phyloP scores from a whole-genome alignment of 2,888 invertebrate species.

The Chymomyza fuscimana region DNA sequence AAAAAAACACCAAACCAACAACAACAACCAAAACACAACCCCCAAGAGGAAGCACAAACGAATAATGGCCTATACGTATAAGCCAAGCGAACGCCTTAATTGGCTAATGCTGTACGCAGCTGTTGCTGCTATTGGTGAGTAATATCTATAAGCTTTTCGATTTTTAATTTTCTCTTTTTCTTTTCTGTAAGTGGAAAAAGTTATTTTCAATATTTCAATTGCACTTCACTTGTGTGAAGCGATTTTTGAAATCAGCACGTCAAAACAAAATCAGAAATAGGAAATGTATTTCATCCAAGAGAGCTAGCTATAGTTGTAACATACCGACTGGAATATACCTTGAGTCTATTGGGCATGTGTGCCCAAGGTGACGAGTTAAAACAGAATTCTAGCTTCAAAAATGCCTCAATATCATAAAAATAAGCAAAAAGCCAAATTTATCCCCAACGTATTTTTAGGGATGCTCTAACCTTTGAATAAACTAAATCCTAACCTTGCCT shows the following conservation, averaged over 20 bases:
- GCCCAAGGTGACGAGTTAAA: too few species aligned
- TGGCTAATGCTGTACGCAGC: conserved; percentile 78
- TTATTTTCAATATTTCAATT: conserved; percentile 15
- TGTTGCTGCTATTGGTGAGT: conserved; percentile 76
- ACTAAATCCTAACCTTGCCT: too few species aligned
- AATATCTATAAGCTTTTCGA: conserved; percentile 27
- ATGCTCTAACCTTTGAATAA: too few species aligned
- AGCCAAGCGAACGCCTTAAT: conserved; percentile 73
- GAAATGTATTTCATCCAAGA: neutral
- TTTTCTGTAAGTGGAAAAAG: conserved; percentile 29
- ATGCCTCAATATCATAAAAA: too few species aligned
- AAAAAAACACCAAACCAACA: neutral
- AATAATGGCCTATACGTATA: conserved; percentile 66
- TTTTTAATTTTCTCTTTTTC: conserved; percentile 10
- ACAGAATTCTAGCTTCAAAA: too few species aligned
- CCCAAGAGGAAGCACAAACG: conserved; percentile 23
- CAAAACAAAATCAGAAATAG: conserved; percentile 10
- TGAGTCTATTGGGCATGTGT: too few species aligned
- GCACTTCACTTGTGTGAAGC: conserved; percentile 27
- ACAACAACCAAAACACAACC: conserved; percentile 10
- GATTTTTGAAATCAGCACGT: conserved; percentile 19
- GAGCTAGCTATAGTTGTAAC: too few species aligned
- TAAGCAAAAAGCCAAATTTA: too few species aligned
- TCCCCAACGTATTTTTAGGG: too few species aligned
- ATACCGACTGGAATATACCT: too few species aligned